Conservation (phyloP, 2,113 vertebrate species). For the Mobula hypostoma region DNA sequence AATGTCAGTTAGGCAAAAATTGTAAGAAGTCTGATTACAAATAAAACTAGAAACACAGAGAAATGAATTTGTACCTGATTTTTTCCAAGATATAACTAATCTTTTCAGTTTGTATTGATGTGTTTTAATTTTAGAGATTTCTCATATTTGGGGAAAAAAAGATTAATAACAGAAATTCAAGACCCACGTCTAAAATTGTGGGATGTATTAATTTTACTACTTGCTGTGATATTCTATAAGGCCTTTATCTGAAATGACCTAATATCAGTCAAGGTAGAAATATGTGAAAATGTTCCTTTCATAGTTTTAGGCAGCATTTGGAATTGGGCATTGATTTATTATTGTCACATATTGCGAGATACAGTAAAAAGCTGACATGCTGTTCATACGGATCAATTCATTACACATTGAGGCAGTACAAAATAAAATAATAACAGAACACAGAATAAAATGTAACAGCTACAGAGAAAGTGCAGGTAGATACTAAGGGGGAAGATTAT, state of each 20-base stretch:
- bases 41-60: not conserved
- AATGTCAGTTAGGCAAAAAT: not conserved
- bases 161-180: not conserved
- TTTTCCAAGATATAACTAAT: not conserved
- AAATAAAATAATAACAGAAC: too few relatives aligned
- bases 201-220: not conserved
- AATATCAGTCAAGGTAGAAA: not conserved
- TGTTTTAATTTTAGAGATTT: not conserved
- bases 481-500: too few relatives aligned
- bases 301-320: not conserved
- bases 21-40: not conserved
- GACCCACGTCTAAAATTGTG: not conserved
- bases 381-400: too few relatives aligned
- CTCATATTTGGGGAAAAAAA: not conserved
- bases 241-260: not conserved
- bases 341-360: too few relatives aligned
- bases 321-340: not conserved
- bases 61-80: not conserved
- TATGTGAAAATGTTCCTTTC: not conserved
- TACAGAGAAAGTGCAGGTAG: too few relatives aligned
- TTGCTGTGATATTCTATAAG: not conserved
- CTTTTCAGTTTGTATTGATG: not conserved
- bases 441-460: too few relatives aligned
- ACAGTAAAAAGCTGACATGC: too few relatives aligned
- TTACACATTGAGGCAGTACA: too few relatives aligned